A percentile compares a stretch with the other conserved stretches of the same genome.
Evolutionary conservation across 23 tunicate species (phyloP).

Genomic region (Aplidium turbinatum): DNA sequence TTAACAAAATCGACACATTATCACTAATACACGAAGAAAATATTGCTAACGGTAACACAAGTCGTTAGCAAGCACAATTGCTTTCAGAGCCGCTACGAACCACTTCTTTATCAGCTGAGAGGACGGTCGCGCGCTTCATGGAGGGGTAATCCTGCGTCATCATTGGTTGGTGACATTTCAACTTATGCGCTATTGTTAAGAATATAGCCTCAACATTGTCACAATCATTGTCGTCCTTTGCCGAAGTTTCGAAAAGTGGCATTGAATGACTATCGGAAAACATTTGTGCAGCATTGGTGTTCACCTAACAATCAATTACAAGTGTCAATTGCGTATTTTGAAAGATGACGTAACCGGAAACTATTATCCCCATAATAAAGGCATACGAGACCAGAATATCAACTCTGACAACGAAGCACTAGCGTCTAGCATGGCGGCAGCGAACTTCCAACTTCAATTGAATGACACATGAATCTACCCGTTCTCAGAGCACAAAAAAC

Average conservation of each 20-base stretch:
- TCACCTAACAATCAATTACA: constrained; percentile 54
- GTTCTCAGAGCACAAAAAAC: too few species aligned
- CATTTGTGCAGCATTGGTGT: constrained; percentile 74
- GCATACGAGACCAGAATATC: too few species aligned
- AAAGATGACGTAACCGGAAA: too few species aligned
- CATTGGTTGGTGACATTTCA: constrained; percentile 88
- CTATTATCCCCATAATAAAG: too few species aligned
- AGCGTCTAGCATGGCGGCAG: too few species aligned
- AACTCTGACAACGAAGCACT: too few species aligned
- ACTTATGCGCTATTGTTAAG: constrained; percentile 92
- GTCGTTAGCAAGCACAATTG: constrained; percentile 37
- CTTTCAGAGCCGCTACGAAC: constrained; percentile 32
- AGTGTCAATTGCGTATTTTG: too few species aligned
- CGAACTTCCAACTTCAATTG: too few species aligned
- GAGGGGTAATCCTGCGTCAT: constrained; percentile 77
- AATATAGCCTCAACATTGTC: constrained; percentile 92
- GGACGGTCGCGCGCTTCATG: constrained; percentile 90
- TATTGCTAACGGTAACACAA: too few species aligned
- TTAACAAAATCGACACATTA: too few species aligned
- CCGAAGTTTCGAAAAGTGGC: constrained; percentile 95
- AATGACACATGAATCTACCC: too few species aligned
- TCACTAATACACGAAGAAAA: too few species aligned
- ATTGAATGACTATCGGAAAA: constrained; percentile 93
- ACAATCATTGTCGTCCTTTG: constrained; percentile 70
- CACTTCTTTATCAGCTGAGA: constrained; percentile 87